Evolutionary conservation across 2,888 invertebrate genomes (phyloP).

Genomic region (Pyralis farinalis): DNA sequence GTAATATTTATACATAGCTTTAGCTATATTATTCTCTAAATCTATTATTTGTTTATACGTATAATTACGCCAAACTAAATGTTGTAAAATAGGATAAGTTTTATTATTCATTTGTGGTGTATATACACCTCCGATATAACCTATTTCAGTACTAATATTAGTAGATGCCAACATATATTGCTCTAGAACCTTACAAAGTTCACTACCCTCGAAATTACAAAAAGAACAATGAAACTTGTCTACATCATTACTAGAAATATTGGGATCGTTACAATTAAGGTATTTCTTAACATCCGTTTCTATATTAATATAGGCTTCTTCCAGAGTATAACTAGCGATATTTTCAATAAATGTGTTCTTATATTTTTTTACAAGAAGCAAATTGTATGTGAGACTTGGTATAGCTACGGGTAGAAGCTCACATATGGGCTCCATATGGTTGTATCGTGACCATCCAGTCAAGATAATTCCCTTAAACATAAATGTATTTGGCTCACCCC

Average conservation of each 20-base stretch:
- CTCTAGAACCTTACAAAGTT: conserved; percentile 24
- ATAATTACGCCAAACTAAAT: conserved; percentile 20
- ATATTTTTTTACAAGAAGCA: conserved; percentile 66
- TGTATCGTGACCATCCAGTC: conserved; percentile 88
- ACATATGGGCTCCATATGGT: conserved; percentile 83
- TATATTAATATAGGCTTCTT: conserved; percentile 28
- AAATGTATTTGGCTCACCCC: conserved; percentile 32
- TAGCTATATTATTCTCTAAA: conserved; percentile 23
- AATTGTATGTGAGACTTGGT: conserved; percentile 82
- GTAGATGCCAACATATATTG: conserved; percentile 14
- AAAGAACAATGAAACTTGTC: conserved; percentile 13
- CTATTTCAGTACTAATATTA: neutral
- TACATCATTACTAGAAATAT: conserved; percentile 18
- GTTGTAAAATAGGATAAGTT: conserved; percentile 18
- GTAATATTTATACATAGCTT: conserved; percentile 30
- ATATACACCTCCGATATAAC: neutral
- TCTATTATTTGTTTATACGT: conserved; percentile 20
- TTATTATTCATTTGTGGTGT: conserved; percentile 11
- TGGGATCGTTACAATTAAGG: conserved; percentile 23
- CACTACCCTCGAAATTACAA: conserved; percentile 36
- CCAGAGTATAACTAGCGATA: conserved; percentile 2
- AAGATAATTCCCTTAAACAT: conserved; percentile 84
- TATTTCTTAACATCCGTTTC: conserved; percentile 22
- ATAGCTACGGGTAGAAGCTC: conserved; percentile 83
- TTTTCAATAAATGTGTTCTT: conserved; percentile 15